Conservation (phyloP, 2,797 vertebrate species). For the Sternarchorhynchus goeldii region DNA sequence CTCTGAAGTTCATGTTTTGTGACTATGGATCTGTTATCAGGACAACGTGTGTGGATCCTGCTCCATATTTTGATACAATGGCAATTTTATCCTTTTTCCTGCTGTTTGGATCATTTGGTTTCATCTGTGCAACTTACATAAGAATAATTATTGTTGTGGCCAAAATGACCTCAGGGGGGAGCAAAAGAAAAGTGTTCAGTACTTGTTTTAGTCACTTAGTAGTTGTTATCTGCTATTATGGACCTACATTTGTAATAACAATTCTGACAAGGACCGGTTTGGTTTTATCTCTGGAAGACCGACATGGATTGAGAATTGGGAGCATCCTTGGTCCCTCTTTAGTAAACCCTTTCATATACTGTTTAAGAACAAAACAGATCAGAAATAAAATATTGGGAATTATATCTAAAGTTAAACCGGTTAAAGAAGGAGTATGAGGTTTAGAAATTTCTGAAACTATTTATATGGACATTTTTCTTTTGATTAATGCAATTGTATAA, state of each 20-base stretch:
- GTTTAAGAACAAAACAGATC: constrained; percentile 58
- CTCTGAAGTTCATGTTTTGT: constrained; percentile 65
- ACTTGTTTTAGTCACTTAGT: constrained; percentile 48
- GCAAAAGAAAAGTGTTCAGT: constrained; percentile 52
- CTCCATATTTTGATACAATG: constrained; percentile 34
- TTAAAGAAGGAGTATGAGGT: neutral
- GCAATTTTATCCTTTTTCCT: constrained; percentile 1
- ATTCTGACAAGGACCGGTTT: constrained; percentile 31
- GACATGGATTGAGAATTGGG: neutral
- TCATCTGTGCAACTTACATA: constrained; percentile 30
- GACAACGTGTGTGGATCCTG: constrained; percentile 57
- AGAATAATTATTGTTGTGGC: constrained; percentile 27
- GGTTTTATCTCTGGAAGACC: constrained; percentile 28
- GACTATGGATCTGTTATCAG: constrained; percentile 63
- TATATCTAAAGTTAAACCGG: constrained; percentile 7
- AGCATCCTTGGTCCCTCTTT: constrained; percentile 42
- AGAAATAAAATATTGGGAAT: constrained; percentile 28
- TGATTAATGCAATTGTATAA: too few species aligned
- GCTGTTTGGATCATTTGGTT: constrained; percentile 9
- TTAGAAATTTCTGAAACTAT: neutral
- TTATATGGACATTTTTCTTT: too few species aligned
- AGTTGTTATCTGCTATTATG: constrained; percentile 34
- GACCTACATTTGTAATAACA: neutral
- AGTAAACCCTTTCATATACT: constrained; percentile 63
- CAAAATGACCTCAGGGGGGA: constrained; percentile 47